A percentile compares a stretch with the other conserved stretches of the same genome.
Evolutionary conservation across 2,888 invertebrate species (phyloP).

Genomic region (Branchellion lobata): DNA sequence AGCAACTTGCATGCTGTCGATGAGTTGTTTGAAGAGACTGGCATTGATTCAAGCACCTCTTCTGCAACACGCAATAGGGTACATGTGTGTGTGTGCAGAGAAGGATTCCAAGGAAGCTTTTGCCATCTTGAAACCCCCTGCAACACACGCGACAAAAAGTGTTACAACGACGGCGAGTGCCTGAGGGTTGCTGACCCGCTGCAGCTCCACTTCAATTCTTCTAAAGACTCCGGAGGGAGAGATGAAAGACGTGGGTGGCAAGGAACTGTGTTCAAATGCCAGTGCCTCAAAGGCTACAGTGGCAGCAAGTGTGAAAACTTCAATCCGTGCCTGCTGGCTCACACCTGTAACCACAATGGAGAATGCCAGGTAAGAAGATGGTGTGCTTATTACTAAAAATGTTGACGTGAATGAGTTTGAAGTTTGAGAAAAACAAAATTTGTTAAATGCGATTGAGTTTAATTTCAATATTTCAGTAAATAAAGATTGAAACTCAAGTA

Average conservation of each 20-base stretch:
- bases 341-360: conserved; percentile 47
- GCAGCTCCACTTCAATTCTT: no score
- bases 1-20: no score
- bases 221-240: not conserved
- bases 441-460: no score
- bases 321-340: conserved; percentile 46
- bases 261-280: conserved; percentile 41
- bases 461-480: no score
- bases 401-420: no score
- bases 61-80: no score
- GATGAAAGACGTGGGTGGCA: conserved; percentile 27
- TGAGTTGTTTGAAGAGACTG: no score
- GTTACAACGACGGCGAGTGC: conserved; percentile 50
- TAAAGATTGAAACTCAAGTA: no score
- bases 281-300: conserved; percentile 47
- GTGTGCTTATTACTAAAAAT: not conserved
- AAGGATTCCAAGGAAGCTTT: conserved; percentile 45
- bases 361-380: conserved; percentile 43
- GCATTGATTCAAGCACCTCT: no score
- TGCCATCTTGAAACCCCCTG: conserved; percentile 49
- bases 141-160: conserved; percentile 46
- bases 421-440: no score
- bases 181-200: not conserved
- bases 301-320: conserved; percentile 49
- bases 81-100: not conserved